Evolutionary conservation across 1,140 invertebrate species (phyloP).

Genomic region (Neodiprion lecontei): DNA sequence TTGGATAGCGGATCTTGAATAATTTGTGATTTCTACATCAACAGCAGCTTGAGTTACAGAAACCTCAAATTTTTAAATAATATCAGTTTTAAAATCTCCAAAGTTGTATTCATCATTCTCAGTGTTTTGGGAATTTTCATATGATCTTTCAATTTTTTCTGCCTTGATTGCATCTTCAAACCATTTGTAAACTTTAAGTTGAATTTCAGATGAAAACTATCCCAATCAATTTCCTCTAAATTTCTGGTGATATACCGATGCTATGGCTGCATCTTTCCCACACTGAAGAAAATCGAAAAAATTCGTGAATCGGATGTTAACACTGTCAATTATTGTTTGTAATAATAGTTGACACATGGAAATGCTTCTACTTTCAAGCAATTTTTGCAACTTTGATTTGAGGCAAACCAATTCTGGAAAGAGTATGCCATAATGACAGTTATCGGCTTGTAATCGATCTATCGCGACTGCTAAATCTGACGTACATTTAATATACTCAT

Average conservation of each 20-base stretch:
- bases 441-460: constrained; percentile 24
- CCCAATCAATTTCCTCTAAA: constrained; percentile 28
- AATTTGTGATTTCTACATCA: constrained; percentile 22
- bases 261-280: constrained; percentile 25
- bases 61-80: constrained; percentile 10
- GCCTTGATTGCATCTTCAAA: constrained; percentile 6
- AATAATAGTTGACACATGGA: constrained; percentile 5
- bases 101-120: too few species aligned
- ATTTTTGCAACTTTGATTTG: too few species aligned
- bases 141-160: neutral
- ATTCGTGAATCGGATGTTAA: constrained; percentile 23
- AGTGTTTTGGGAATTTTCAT: neutral
- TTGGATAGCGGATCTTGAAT: neutral
- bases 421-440: constrained; percentile 19
- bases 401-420: too few species aligned
- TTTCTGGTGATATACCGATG: constrained; percentile 27
- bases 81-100: neutral
- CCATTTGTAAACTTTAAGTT: constrained; percentile 12
- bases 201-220: constrained; percentile 8
- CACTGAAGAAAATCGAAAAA: constrained; percentile 24
- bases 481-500: constrained; percentile 20
- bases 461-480: constrained; percentile 16
- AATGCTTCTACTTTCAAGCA: too few species aligned
- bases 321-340: neutral
- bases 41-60: neutral